Evolutionary conservation across 2,888 invertebrate species (phyloP).

Genomic region (Caradrina clavipalpis): DNA sequence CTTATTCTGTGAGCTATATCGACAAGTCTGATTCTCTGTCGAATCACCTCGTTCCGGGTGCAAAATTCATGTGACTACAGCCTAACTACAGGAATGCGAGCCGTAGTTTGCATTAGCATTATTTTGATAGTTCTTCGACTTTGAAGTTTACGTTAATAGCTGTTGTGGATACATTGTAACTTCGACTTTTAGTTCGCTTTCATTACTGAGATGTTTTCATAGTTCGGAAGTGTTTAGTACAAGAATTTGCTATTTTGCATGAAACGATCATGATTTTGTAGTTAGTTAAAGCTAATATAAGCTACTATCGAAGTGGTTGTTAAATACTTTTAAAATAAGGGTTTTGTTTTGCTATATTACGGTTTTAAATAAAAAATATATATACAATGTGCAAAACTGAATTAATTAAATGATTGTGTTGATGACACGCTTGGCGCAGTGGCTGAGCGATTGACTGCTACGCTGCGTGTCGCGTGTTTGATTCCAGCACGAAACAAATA

Average conservation of each 20-base stretch:
- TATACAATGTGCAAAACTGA: conserved; percentile 31
- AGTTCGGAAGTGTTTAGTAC: conserved; percentile 22
- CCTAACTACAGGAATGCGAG: conserved; percentile 3
- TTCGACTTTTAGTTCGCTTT: conserved; percentile 20
- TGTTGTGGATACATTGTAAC: conserved; percentile 40
- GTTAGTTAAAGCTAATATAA: conserved; percentile 16
- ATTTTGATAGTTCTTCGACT: conserved; percentile 32
- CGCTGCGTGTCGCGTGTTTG: too few species aligned
- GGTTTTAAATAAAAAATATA: too few species aligned
- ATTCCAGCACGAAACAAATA: too few species aligned
- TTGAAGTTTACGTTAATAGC: conserved; percentile 31
- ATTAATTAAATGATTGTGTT: neutral
- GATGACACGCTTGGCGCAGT: too few species aligned
- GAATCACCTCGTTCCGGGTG: too few species aligned
- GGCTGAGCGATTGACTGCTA: too few species aligned
- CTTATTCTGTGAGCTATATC: too few species aligned
- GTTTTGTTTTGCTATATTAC: neutral
- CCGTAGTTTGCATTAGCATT: neutral
- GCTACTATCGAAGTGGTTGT: conserved; percentile 12
- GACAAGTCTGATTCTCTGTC: too few species aligned
- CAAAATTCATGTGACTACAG: neutral
- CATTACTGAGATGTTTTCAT: conserved; percentile 29
- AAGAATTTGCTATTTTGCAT: conserved; percentile 39
- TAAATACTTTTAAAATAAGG: conserved; percentile 1
- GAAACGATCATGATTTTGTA: conserved; percentile 16